phyloP scores from a whole-genome alignment of 1,140 invertebrate species.

The Aporrectodea caliginosa region DNA sequence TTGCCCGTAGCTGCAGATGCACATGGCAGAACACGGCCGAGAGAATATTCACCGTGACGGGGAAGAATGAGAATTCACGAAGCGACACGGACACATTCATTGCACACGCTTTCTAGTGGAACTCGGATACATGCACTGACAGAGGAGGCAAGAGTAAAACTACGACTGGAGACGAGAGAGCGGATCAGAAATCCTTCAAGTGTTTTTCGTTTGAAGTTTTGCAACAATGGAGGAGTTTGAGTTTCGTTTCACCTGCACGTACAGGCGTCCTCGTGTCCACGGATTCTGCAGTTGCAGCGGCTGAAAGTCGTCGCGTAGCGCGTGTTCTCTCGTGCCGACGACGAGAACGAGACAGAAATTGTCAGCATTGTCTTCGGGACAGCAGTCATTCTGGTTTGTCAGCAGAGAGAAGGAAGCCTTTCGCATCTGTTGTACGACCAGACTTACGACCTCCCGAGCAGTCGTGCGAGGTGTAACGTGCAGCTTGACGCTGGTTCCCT shows the following conservation, averaged over 20 bases:
- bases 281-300: constrained; percentile 87
- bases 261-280: constrained; percentile 87
- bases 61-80: too few relatives aligned
- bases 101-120: too few relatives aligned
- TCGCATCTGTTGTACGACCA: constrained; percentile 89
- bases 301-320: constrained; percentile 86
- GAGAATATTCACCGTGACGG: too few relatives aligned
- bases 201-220: background rate
- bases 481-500: constrained; percentile 84
- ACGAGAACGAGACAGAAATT: constrained; percentile 92
- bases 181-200: too few relatives aligned
- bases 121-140: too few relatives aligned
- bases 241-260: constrained; percentile 64
- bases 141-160: too few relatives aligned
- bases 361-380: constrained; percentile 55
- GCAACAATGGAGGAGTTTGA: constrained; percentile 47
- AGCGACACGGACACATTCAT: too few relatives aligned
- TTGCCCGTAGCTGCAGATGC: too few relatives aligned
- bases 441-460: constrained; percentile 84
- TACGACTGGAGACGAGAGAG: too few relatives aligned
- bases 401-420: constrained; percentile 70
- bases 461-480: constrained; percentile 86
- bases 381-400: background rate
- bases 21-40: too few relatives aligned
- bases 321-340: constrained; percentile 83